Evolutionary conservation across 2,113 vertebrate species (phyloP), one percentile per base, ranked within the genome.

Genomic region (Emydura subglobosa): DNA sequence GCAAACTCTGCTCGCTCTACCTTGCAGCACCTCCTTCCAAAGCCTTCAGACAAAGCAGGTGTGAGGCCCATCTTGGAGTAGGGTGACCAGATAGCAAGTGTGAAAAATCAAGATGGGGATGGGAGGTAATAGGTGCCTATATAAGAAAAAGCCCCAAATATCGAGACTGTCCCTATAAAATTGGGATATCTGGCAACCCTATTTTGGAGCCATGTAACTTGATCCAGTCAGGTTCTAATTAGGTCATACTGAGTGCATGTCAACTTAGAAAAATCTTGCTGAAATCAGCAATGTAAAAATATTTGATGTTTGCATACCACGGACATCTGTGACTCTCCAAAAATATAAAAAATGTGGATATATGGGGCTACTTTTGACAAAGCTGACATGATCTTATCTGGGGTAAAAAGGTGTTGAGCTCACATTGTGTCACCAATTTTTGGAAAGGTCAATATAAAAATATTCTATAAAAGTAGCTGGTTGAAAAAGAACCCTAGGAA

Each of bases 261-360:
- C 90, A 83, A 84, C 95, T 92, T 82, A 88, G 90, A 94, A 0
- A 0, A 47, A 65, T 54, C 87, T 57, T 86, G 59, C 88, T 95
- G 87, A 59, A 65, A 55, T 12, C 55, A 95, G 47, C 88, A 93
- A 86, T 94, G 96, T 87, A 93, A 90, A 90, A 94, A 82, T 14
- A 87, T 82, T 76, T 95, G 54, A 51, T 34, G 49, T 93, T 96
- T 82, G 17, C 79, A 27, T 83, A 92, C 92, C 59, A 49, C 0
- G 39, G 11, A 49, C 88, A 80, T 74, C 92, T 83, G 88, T 89
- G 82, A 24, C 68, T 89, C 88, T 94, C 84, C 91, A 76, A 27
- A 95, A 85, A 91, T 92, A 49, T 94, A 86, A 97, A 88, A 49
- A 53, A 94, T 91, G 94, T 90, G 82, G 88, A 91, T 87, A 91